phyloP scores from a whole-genome alignment of 2,888 invertebrate genomes.

The Drosophila antonietae region DNA sequence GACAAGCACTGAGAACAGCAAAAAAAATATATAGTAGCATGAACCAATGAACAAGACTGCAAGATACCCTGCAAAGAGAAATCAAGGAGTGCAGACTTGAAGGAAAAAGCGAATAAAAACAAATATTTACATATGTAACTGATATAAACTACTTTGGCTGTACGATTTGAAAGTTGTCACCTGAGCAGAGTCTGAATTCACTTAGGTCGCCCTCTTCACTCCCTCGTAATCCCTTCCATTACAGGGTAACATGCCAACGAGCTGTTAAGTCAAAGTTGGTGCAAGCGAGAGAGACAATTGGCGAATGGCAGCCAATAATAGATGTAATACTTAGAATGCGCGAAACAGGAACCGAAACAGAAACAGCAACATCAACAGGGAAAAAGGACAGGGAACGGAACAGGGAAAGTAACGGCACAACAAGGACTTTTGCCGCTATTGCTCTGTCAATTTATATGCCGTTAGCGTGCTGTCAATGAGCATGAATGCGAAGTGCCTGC shows the following conservation, averaged over 20 bases:
- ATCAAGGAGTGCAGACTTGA: not conserved
- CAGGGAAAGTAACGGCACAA: conserved; percentile 40
- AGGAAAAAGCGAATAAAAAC: not conserved
- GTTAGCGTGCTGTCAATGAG: conserved; percentile 81
- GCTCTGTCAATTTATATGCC: conserved; percentile 79
- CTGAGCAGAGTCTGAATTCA: not conserved
- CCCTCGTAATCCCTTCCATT: not conserved
- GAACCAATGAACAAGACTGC: not conserved
- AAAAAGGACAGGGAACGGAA: conserved; percentile 25
- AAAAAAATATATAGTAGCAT: not conserved
- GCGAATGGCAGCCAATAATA: conserved; percentile 35
- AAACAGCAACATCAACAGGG: conserved; percentile 35
- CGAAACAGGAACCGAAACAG: conserved; percentile 24
- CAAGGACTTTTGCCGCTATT: conserved; percentile 40
- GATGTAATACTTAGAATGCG: conserved; percentile 31
- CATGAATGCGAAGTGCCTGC: conserved; percentile 71
- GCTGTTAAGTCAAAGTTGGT: conserved; percentile 2
- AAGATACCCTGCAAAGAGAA: not conserved
- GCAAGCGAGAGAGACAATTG: conserved; percentile 16
- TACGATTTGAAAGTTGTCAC: too few species aligned
- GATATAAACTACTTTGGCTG: fast-evolving
- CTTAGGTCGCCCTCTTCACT: not conserved
- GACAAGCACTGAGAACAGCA: conserved; percentile 36
- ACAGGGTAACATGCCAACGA: conserved; percentile 2
- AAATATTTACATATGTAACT: not conserved